Evolutionary conservation across 1,140 invertebrate species (phyloP), one percentile per base, ranked within the genome.

Genomic region (Druon quercuslanigerum): DNA sequence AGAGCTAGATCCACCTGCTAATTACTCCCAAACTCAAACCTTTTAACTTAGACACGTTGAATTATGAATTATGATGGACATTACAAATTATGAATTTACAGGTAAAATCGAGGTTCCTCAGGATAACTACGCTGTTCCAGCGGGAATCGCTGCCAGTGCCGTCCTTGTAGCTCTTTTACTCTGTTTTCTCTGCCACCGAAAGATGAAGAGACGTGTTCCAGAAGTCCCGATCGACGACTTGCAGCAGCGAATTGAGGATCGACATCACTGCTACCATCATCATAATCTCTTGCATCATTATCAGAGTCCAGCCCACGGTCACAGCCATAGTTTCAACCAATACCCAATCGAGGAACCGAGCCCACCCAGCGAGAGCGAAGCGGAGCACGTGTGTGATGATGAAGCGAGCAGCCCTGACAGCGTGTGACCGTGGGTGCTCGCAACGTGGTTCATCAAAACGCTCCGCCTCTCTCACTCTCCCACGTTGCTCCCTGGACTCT

Each of bases 81-180:
- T 66, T 66, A 13, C n/a, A 66, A 46, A 25, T 71, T 74, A 13
- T 17, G 71, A 52, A 72, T 85, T 88, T 90, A n/a, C 87, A 92
- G 92, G 92, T 89, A 76, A 85, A 50, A 87, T 89, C 20, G 86
- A 84, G 40, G 85, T 89, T 73, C 86, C 88, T 40, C 84, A 89
- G 79, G 89, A 92, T 80, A 92, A 88, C 83, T 91, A 92, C 71
- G 84, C 90, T 70, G 76, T 89, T 54, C 87, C 90, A 72, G 88
- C 85, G 52, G 85, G 84, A 6, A 88, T 84, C 76, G 86, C 84
- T 9, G 83, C 83, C 33, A 86, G 87, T 17, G 88, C 86, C 9
- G 82, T 89, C 20, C 76, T 90, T 33, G 78, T 90, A 14, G 81
- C 87, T 7, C 54, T 91, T 20, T 46, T 88, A 11, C 52, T 91